These are phyloP conservation scores for Lamprologus sp. DNA, from an alignment of 2,113 vertebrate species.

Conservation along the genomic window DNA sequence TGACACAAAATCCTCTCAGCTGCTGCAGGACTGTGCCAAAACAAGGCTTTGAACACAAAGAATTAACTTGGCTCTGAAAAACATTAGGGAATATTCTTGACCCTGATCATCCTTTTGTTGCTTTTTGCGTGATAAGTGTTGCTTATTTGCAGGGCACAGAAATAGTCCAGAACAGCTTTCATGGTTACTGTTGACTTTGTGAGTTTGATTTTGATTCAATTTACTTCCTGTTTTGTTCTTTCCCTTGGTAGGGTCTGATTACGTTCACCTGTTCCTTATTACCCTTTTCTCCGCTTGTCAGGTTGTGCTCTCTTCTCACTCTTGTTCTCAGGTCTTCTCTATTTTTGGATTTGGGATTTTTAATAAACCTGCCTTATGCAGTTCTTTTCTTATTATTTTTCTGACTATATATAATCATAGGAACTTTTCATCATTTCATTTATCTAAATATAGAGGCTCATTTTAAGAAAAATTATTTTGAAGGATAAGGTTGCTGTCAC, in stretches of 20 bases:
- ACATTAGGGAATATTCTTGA: neutral
- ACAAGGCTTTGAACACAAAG: slow-evolving; percentile 10
- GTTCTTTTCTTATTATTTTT: neutral
- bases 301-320: neutral
- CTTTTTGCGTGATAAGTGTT: neutral
- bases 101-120: neutral
- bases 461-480: neutral
- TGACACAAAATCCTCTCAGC: slow-evolving; percentile 1
- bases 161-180: neutral
- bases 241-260: neutral
- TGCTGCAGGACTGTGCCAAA: neutral
- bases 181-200: neutral
- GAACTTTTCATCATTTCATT: neutral
- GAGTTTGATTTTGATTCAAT: neutral
- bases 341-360: neutral
- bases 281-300: neutral
- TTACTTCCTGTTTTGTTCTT: neutral
- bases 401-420: neutral
- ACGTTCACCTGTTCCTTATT: neutral
- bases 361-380: neutral
- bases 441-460: neutral
- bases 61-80: neutral
- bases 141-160: neutral
- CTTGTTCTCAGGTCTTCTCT: neutral
- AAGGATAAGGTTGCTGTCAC: neutral